Percentiles rank a stretch among this genome's conserved stretches.
phyloP scores from a whole-genome alignment of 2,113 vertebrate genomes.

The Phocoena phocoena region DNA sequence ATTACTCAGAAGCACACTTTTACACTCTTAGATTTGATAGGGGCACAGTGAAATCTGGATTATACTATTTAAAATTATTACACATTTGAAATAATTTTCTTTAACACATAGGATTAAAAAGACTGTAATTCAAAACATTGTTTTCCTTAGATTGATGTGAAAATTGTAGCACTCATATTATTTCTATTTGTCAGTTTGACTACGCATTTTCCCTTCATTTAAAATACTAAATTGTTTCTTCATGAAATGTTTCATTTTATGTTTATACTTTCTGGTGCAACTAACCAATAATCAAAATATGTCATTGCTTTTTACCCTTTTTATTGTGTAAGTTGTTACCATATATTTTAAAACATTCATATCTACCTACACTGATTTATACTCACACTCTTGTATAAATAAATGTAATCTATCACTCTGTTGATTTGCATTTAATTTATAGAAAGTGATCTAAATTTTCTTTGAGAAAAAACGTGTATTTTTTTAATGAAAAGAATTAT shows the following conservation, averaged over 20 bases:
- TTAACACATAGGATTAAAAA: constrained; percentile 80
- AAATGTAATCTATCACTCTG: not conserved
- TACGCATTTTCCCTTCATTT: not conserved
- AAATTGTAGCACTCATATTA: constrained; percentile 66
- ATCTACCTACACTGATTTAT: not conserved
- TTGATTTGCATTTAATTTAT: not conserved
- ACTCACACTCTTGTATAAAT: not conserved
- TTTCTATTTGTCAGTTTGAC: not conserved
- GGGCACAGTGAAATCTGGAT: constrained; percentile 72
- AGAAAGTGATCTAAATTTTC: not conserved
- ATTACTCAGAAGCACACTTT: not conserved
- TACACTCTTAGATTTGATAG: constrained; percentile 49
- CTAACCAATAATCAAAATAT: constrained; percentile 74
- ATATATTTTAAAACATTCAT: not conserved
- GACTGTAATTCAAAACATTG: constrained; percentile 81
- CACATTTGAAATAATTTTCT: constrained; percentile 79
- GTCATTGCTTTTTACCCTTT: not conserved
- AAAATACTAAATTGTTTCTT: constrained; percentile 16
- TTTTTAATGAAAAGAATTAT: not conserved
- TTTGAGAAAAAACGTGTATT: not conserved
- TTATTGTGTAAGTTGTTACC: not conserved
- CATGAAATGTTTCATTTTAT: constrained; percentile 68
- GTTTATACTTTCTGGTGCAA: constrained; percentile 69
- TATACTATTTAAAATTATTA: constrained; percentile 79
- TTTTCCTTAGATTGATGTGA: constrained; percentile 78